Evolutionary conservation across 2,113 vertebrate species (phyloP).

Genomic region (Cyanistes caeruleus): DNA sequence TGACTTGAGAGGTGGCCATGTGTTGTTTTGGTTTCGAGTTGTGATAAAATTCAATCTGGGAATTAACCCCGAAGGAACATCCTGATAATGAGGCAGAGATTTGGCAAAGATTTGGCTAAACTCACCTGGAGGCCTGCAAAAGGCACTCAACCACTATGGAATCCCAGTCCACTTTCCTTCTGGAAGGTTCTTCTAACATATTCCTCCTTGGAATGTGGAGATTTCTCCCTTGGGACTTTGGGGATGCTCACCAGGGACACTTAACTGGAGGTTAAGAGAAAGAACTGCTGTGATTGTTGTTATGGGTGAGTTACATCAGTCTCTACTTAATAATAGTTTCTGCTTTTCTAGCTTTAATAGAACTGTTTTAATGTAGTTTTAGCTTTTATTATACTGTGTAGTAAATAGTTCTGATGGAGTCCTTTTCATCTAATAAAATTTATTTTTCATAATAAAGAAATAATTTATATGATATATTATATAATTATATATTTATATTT

Average conservation of each 20-base stretch:
- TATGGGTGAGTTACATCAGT: not conserved
- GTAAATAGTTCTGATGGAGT: not conserved
- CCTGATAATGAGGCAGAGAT: not conserved
- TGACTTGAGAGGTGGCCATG: not conserved
- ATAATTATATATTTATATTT: too few species aligned
- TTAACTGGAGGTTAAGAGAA: not conserved
- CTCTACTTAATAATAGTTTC: not conserved
- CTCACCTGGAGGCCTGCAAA: not conserved
- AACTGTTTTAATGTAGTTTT: not conserved
- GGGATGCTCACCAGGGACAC: not conserved
- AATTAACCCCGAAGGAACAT: not conserved
- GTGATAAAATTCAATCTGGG: not conserved
- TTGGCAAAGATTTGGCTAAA: not conserved
- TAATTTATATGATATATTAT: not conserved
- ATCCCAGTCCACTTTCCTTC: not conserved
- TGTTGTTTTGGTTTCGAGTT: not conserved
- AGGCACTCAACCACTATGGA: not conserved
- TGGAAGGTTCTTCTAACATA: not conserved
- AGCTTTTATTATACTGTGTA: not conserved
- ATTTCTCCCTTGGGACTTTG: not conserved
- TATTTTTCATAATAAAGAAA: not conserved
- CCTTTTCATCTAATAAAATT: not conserved
- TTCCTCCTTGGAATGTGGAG: not conserved
- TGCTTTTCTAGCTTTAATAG: not conserved
- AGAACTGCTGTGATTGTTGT: not conserved